A percentile compares a stretch with the other conserved stretches of the same genome.
Conservation (phyloP, 2,113 vertebrate species). For the Vidua chalybeata region DNA sequence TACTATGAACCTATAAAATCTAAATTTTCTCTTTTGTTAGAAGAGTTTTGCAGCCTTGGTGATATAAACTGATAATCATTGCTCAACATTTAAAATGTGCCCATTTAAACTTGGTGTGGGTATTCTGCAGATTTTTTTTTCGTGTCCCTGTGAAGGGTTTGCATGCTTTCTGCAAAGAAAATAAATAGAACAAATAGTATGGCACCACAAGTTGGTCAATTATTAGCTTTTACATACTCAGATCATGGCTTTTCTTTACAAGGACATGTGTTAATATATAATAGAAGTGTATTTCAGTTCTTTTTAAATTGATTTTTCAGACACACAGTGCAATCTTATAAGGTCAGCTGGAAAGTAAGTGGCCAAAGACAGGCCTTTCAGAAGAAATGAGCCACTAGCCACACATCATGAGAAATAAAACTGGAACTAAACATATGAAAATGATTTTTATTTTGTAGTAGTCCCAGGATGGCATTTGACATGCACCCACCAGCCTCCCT, state of each 20-base stretch:
- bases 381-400: neutral
- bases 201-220: conserved; percentile 57
- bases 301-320: conserved; percentile 55
- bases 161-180: conserved; percentile 19
- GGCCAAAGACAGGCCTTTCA: neutral
- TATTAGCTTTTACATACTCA: conserved; percentile 60
- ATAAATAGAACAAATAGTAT: conserved; percentile 55
- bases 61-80: neutral
- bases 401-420: neutral
- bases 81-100: neutral
- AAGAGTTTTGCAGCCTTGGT: neutral
- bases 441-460: neutral
- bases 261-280: conserved; percentile 66
- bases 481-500: neutral
- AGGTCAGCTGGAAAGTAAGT: conserved; percentile 10
- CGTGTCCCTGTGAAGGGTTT: neutral
- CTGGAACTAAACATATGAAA: neutral
- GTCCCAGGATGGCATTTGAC: neutral
- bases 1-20: neutral
- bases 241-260: conserved; percentile 10
- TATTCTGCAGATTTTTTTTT: neutral
- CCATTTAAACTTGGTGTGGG: conserved; percentile 14
- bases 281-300: conserved; percentile 38
- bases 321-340: neutral
- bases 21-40: neutral